Conservation (phyloP, 2,888 invertebrate species). For the Listrodromus nycthemerus region DNA sequence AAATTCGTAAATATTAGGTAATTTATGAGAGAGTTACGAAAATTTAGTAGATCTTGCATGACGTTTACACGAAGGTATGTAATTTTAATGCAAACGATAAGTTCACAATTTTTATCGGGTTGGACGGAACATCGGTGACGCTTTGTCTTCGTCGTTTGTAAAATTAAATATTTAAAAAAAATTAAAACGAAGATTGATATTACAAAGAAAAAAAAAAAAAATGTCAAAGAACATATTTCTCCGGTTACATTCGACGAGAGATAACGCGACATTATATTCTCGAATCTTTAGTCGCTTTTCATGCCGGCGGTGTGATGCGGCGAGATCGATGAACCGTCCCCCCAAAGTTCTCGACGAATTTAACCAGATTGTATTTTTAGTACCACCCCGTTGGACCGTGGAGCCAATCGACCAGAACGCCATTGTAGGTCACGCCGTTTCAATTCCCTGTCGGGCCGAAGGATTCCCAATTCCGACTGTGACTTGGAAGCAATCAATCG, state of each 20-base stretch:
- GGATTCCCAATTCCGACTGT: slow-evolving; percentile 90
- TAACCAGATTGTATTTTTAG: slow-evolving; percentile 85
- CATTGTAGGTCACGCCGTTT: slow-evolving; percentile 89
- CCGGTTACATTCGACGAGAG: background rate
- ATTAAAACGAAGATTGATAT: background rate
- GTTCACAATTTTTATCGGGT: slow-evolving; percentile 21
- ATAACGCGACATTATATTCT: slow-evolving; percentile 52
- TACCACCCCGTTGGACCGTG: slow-evolving; percentile 91
- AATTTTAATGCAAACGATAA: slow-evolving; percentile 38
- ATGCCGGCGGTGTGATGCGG: slow-evolving; percentile 31
- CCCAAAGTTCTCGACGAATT: slow-evolving; percentile 57
- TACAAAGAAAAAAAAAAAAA: background rate
- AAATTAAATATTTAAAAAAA: background rate
- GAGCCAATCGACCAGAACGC: slow-evolving; percentile 91
- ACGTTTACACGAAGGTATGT: slow-evolving; percentile 42
- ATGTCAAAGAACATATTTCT: background rate
- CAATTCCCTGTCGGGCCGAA: slow-evolving; percentile 90
- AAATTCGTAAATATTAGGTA: slow-evolving; percentile 47
- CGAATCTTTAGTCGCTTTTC: slow-evolving; percentile 47
- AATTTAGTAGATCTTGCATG: slow-evolving; percentile 62
- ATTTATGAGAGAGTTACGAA: slow-evolving; percentile 51
- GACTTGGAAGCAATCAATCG: slow-evolving; percentile 86
- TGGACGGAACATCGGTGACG: slow-evolving; percentile 33
- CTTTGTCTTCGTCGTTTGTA: background rate
- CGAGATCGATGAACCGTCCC: slow-evolving; percentile 63